Percentiles rank a stretch among this genome's conserved stretches.
Conservation (phyloP, 2,113 vertebrate genomes). For the Laterallus jamaicensis region DNA sequence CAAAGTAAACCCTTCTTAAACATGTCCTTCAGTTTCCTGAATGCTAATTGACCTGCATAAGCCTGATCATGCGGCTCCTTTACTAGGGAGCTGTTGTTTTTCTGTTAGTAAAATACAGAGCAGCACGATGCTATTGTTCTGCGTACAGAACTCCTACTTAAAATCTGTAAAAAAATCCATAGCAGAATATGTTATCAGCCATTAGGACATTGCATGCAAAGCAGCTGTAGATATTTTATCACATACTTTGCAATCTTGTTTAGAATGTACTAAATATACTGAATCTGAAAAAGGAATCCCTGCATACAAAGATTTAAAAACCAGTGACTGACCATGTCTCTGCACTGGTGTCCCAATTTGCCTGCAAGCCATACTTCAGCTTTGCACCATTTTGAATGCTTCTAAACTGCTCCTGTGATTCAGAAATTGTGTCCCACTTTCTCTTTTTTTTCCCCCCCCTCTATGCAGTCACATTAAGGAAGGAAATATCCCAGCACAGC, state of each 20-base stretch:
- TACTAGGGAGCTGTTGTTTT: not conserved
- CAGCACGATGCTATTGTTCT: not conserved
- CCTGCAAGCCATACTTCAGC: not conserved
- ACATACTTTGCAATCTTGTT: not conserved
- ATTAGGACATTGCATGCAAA: not conserved
- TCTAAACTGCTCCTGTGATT: constrained; percentile 2
- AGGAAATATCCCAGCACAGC: not conserved
- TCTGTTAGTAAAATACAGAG: not conserved
- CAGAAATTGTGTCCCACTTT: constrained; percentile 3
- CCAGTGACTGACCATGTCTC: not conserved
- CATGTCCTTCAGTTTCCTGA: not conserved
- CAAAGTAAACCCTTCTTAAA: constrained; percentile 9
- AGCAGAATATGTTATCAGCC: not conserved
- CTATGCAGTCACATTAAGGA: not conserved
- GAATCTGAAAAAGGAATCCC: constrained; percentile 12
- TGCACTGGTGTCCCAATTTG: not conserved
- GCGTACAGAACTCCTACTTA: not conserved
- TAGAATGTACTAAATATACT: not conserved
- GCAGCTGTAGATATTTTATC: constrained; percentile 20
- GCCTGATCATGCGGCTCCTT: not conserved
- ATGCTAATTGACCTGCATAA: not conserved
- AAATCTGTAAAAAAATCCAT: constrained; percentile 16
- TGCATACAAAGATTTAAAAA: not conserved
- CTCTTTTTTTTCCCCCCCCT: not conserved
- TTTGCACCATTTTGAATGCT: not conserved